Percentiles rank a stretch among this genome's conserved stretches.
Conservation (phyloP, 1,140 invertebrate genomes). For the Maniola jurtina region DNA sequence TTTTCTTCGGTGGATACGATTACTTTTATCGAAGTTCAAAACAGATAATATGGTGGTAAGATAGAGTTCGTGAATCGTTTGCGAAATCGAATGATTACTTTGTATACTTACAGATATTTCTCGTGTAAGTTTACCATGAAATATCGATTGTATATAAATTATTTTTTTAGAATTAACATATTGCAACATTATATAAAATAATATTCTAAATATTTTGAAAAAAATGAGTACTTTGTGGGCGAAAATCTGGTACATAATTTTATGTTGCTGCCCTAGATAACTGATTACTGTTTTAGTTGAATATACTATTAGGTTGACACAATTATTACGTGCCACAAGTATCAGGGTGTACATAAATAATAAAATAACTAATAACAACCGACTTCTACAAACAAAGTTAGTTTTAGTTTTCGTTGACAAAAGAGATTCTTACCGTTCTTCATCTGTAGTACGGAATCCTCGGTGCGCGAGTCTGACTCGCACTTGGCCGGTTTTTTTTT, state of each 20-base stretch:
- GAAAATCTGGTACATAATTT: slow-evolving; percentile 2
- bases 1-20: neutral
- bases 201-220: slow-evolving; percentile 20
- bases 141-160: slow-evolving; percentile 41
- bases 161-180: slow-evolving; percentile 37
- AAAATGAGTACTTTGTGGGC: neutral
- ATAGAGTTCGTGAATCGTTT: slow-evolving; percentile 9
- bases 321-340: no score
- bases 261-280: neutral
- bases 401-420: no score
- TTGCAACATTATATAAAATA: slow-evolving; percentile 11
- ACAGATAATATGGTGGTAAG: neutral
- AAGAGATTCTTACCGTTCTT: no score
- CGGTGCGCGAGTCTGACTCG: no score
- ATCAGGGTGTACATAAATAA: no score
- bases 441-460: no score
- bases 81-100: slow-evolving; percentile 27
- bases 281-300: no score
- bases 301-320: no score
- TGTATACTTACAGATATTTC: slow-evolving; percentile 43
- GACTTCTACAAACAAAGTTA: no score
- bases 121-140: slow-evolving; percentile 32
- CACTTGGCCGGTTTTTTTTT: no score
- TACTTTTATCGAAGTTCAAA: neutral
- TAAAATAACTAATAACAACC: no score